Conservation (phyloP, 35 echinoderm and acorn worm genomes). For the Diadema setosum region DNA sequence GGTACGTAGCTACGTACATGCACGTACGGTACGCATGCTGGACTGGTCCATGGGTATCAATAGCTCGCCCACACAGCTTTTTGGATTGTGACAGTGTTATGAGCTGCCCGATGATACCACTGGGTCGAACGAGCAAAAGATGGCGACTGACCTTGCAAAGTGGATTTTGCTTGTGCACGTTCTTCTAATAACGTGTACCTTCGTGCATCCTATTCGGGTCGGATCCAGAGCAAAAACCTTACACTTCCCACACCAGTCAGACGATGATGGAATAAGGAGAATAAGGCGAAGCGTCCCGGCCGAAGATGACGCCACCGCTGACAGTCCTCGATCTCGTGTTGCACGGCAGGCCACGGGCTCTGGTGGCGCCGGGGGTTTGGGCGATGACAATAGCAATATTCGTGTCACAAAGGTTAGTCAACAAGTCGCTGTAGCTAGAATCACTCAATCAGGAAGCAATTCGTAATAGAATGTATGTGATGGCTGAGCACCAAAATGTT, state of each 20-base stretch:
- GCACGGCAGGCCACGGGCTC: neutral
- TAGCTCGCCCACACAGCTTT: too few relatives aligned
- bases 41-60: too few relatives aligned
- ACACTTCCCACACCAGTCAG: neutral
- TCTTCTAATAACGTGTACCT: neutral
- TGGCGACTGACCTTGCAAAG: neutral
- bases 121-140: too few relatives aligned
- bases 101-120: too few relatives aligned
- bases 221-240: neutral
- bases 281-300: neutral
- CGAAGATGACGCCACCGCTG: neutral
- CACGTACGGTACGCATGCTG: too few relatives aligned
- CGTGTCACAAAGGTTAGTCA: neutral
- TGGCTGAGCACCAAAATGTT: too few relatives aligned
- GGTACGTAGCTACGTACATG: too few relatives aligned
- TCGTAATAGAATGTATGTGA: too few relatives aligned
- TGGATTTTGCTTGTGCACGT: neutral
- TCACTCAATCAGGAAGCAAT: too few relatives aligned
- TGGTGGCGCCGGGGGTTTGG: neutral
- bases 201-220: neutral
- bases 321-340: neutral
- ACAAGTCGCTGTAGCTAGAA: too few relatives aligned
- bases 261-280: neutral
- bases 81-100: too few relatives aligned
- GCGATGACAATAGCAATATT: neutral